These are phyloP conservation scores for Tetramorium parvispinum DNA, from an alignment of 1,140 invertebrate species.

Conservation along the genomic window DNA sequence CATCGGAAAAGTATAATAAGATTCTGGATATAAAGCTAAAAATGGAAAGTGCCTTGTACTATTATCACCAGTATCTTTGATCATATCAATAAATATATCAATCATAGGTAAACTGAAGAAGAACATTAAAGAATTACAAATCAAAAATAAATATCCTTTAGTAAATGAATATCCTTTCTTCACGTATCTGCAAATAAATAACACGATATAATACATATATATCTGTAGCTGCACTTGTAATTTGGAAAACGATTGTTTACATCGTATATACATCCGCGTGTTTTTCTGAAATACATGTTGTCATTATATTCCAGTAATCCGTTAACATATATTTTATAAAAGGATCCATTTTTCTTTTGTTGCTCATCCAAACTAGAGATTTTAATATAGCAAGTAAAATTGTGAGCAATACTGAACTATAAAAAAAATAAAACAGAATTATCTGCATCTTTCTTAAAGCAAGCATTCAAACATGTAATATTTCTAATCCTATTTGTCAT, in stretches of 20 bases:
- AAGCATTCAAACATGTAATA: conserved; percentile 2
- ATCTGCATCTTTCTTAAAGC: background rate
- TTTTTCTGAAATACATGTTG: conserved; percentile 30
- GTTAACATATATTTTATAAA: conserved; percentile 73
- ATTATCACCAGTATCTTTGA: conserved; percentile 28
- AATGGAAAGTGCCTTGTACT: conserved; percentile 71
- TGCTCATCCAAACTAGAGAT: conserved; percentile 70
- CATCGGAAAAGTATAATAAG: conserved; percentile 70
- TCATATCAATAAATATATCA: conserved; percentile 36
- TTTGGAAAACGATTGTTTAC: conserved; percentile 57
- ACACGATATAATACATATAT: conserved; percentile 5
- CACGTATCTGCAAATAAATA: conserved; percentile 65
- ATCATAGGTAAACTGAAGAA: conserved; percentile 74
- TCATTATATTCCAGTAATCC: conserved; percentile 73
- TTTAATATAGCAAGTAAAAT: conserved; percentile 74
- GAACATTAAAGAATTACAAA: conserved; percentile 73
- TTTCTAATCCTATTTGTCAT: background rate
- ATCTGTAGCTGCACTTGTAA: background rate
- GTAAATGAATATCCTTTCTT: conserved; percentile 64
- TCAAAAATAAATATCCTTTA: conserved; percentile 71
- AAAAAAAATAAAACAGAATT: conserved; percentile 29
- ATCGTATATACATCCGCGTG: conserved; percentile 63
- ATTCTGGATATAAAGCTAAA: conserved; percentile 70
- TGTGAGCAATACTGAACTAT: conserved; percentile 74
- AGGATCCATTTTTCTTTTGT: conserved; percentile 55